Evolutionary conservation across 2,113 vertebrate genomes (phyloP), one percentile per base, ranked within the genome.

Genomic region (Myxocyprinus asiaticus): DNA sequence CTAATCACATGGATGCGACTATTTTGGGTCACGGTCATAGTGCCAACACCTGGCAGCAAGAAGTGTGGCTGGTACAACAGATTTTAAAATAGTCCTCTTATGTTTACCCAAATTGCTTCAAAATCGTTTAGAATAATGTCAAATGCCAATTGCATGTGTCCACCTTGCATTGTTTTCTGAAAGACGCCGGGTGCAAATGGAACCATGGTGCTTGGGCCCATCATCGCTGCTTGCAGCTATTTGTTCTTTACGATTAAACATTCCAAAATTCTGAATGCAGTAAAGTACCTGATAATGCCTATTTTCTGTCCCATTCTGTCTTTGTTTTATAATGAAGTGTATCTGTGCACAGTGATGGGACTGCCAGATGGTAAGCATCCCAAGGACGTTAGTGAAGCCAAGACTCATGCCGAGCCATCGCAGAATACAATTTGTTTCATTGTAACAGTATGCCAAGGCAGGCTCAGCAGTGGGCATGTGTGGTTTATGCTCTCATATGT

Each of bases 341-440:
- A 33, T 33, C 22, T 33, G 80, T 71, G 72, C 56, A n/a, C 71
- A 82, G 72, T 77, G 80, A 81, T 78, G 68, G 82, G 78, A 64
- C 80, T 79, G 83, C 81, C 83, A 84, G 83, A 84, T 84, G 83
- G 80, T 84, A 62, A 78, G 76, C 80, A 82, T 84, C 83, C 83
- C 83, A 79, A 82, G 83, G 83, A 84, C 80, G 71, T 75, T 67
- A 68, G 70, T 45, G 77, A 84, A 78, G 80, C 83, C 83, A 84
- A 82, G 80, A 73, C 83, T 84, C 83, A 81, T 74, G 77, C 83
- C 56, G 83, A 81, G 83, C 75, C 69, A 84, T 84, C 83, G 75
- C 80, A 82, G 80, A 79, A 84, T 74, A 82, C 83, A 84, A 84
- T 84, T 84, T 84, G 83, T 84, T 84, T 84, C 83, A 69, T 73